These are phyloP conservation scores for Merodon equestris DNA, from an alignment of 2,888 invertebrate species.

Conservation along the genomic window DNA sequence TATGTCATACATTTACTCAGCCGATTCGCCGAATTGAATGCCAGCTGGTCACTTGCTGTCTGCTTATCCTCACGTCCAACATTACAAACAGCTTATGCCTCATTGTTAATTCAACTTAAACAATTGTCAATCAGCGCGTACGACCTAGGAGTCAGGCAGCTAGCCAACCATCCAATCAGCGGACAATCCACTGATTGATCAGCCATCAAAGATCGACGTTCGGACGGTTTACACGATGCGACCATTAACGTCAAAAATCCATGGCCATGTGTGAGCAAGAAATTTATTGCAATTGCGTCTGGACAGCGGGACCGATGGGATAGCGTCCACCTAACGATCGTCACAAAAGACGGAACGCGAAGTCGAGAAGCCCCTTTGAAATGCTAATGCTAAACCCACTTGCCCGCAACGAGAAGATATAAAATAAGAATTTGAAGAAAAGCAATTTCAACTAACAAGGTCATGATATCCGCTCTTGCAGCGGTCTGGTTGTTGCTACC, in stretches of 20 bases:
- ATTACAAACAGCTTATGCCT: slow-evolving; percentile 19
- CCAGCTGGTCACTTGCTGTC: slow-evolving; percentile 12
- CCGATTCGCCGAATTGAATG: slow-evolving; percentile 46
- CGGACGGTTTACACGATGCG: too few species aligned
- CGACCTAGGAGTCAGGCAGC: too few species aligned
- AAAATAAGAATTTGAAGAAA: slow-evolving; percentile 34
- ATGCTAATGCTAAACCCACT: slow-evolving; percentile 21
- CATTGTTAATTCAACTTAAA: slow-evolving; percentile 42
- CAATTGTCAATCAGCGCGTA: slow-evolving; percentile 35
- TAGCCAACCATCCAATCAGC: slow-evolving; percentile 43
- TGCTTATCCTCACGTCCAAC: background rate
- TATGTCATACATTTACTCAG: slow-evolving; percentile 7
- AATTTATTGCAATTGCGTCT: slow-evolving; percentile 51
- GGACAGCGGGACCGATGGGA: background rate
- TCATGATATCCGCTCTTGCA: slow-evolving; percentile 49
- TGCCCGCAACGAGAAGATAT: background rate
- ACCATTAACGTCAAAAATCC: slow-evolving; percentile 61
- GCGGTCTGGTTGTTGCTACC: background rate
- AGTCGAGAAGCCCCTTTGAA: slow-evolving; percentile 1
- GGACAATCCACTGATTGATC: slow-evolving; percentile 58
- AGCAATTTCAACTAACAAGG: slow-evolving; percentile 63
- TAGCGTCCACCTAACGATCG: slow-evolving; percentile 3
- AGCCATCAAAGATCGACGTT: slow-evolving; percentile 55
- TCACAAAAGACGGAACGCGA: background rate
- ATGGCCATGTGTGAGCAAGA: slow-evolving; percentile 30